Base-by-base conservation (phyloP, 2,888 invertebrate species). In the Lasioglossum figueresi region DNA sequence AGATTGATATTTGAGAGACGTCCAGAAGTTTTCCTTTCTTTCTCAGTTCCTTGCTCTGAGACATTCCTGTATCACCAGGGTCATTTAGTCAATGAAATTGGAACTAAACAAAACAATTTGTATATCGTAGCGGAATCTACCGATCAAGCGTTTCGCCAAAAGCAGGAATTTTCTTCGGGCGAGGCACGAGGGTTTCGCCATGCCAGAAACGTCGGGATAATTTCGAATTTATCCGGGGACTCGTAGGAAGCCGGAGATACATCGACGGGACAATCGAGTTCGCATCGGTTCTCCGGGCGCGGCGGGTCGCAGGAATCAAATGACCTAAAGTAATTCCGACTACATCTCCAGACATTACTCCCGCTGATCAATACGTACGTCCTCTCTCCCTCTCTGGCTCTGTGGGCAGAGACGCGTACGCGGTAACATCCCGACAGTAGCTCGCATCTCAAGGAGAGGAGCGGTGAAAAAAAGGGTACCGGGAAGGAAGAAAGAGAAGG, bases 321-420 rank as follows among this genome's bases (percentile, higher is more conserved):
- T 80, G 87, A 83, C 73, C 81, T 71, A 79, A 86, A 86, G 83
- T 86, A 83, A 87, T 87, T 87, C 80, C 87, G 81, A 81, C 83
- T 80, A 76, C 87, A 83, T 87, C 87, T 83, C 82, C 84, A 82
- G 84, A 83, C 84, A 84, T 88, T 87, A 87, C 83, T 85, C 52
- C 76, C 52, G 63, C 90, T 90, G 90, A 90, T 90, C 90, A 88
- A 90, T 90, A 90, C 89, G 84, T 77, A 84, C 84, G 83, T 87
- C 83, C 88, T 85, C 79, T 79, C 82, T 78, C 79, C 76, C 79
- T 80, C 83, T 75, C 34, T 10, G 34, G 6, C 79, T 80, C 83
- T 76, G 80, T 59, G 80, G 83, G 77, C 80, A 40, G 63, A 37
- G 88, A 90, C 90, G 89, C 86, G 89, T 88, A 90, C 88, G 78